Conservation (phyloP, 2,888 invertebrate genomes). For the Ichneumoninae sp. region DNA sequence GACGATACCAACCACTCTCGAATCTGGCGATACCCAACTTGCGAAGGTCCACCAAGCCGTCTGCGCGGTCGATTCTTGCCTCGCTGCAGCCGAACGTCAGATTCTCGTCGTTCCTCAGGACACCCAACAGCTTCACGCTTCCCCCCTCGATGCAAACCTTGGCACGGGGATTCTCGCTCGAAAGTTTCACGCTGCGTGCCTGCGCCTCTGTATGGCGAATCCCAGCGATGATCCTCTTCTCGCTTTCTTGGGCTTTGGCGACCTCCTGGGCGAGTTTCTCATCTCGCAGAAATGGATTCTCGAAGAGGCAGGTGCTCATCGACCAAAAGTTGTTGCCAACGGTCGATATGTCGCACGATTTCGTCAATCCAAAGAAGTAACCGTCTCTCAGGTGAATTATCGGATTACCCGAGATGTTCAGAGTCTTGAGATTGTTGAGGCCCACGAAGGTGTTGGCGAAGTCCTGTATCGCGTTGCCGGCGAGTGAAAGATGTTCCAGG, state of each 20-base stretch:
- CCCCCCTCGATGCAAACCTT: constrained; percentile 70
- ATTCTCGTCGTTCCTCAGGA: constrained; percentile 55
- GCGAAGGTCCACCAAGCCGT: constrained; percentile 64
- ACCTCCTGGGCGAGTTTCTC: constrained; percentile 55
- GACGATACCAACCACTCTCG: constrained; percentile 76
- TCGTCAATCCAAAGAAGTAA: constrained; percentile 73
- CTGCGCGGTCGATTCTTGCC: constrained; percentile 55
- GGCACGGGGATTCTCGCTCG: constrained; percentile 55
- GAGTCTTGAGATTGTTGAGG: constrained; percentile 70
- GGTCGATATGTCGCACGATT: constrained; percentile 66
- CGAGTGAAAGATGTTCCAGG: constrained; percentile 70
- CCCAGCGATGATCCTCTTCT: not conserved
- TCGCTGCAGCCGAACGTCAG: constrained; percentile 66
- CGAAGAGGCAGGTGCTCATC: constrained; percentile 72
- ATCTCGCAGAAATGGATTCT: constrained; percentile 72
- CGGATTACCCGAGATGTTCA: constrained; percentile 74
- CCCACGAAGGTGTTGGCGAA: constrained; percentile 71
- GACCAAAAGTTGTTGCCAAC: constrained; percentile 71
- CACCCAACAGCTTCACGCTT: constrained; percentile 66
- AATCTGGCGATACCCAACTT: constrained; percentile 71
- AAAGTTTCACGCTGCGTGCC: constrained; percentile 17
- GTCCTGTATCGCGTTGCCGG: constrained; percentile 56
- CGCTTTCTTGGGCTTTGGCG: not conserved
- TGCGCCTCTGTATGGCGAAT: too few relatives aligned
- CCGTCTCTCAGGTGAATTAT: constrained; percentile 70